These are phyloP conservation scores for Sparidentex hasta DNA, from an alignment of 2,797 vertebrate genomes.

Conservation along the genomic window DNA sequence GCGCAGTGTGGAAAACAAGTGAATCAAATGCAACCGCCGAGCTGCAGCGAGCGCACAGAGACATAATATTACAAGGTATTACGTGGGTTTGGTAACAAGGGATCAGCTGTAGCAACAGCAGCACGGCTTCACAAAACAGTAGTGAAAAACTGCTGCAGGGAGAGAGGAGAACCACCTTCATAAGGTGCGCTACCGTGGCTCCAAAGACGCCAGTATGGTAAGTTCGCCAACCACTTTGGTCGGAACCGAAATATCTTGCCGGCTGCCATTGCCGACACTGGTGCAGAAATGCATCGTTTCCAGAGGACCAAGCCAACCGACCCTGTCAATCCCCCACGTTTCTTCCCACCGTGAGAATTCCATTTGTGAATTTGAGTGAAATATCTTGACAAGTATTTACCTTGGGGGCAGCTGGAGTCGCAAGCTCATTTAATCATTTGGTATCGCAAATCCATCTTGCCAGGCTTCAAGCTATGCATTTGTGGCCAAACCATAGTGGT, in stretches of 20 bases:
- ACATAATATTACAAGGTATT: constrained; percentile 64
- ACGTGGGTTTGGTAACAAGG: constrained; percentile 57
- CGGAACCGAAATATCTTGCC: background rate
- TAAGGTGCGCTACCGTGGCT: background rate
- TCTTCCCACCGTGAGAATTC: background rate
- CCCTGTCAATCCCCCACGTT: background rate
- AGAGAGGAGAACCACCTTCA: background rate
- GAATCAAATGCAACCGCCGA: constrained; percentile 68
- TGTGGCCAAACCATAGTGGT: too few species aligned
- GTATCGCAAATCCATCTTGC: too few species aligned
- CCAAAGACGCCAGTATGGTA: background rate
- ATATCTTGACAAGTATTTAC: background rate
- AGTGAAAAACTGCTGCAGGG: constrained; percentile 8
- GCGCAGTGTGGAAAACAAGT: constrained; percentile 72
- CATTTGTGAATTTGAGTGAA: background rate
- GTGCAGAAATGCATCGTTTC: background rate
- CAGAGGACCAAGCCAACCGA: background rate
- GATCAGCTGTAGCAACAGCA: constrained; percentile 67
- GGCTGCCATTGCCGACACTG: background rate
- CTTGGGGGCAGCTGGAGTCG: too few species aligned
- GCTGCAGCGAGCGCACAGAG: constrained; percentile 55
- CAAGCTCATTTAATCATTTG: too few species aligned
- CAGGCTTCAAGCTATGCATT: too few species aligned
- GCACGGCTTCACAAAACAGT: constrained; percentile 43
- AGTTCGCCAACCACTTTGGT: background rate